Evolutionary conservation across 2,888 invertebrate species (phyloP).

Genomic region (Xestia sexstrigata): DNA sequence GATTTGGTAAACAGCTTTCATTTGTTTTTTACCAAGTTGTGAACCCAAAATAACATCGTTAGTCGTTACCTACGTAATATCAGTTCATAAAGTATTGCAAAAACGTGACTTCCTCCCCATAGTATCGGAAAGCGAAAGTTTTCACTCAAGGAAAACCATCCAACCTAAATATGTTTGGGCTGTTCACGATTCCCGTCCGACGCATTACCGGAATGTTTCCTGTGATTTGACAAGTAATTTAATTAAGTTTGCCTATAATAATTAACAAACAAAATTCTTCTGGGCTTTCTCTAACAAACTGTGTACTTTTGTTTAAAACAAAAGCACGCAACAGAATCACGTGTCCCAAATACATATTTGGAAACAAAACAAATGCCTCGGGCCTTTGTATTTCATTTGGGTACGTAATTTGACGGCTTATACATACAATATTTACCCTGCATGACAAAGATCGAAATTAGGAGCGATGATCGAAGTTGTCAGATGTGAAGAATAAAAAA

Average conservation of each 20-base stretch:
- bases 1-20: not conserved
- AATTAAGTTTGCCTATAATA: too few relatives aligned
- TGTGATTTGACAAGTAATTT: too few relatives aligned
- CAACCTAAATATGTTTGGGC: too few relatives aligned
- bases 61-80: not conserved
- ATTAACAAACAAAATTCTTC: constrained; percentile 2
- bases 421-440: not conserved
- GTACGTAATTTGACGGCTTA: not conserved
- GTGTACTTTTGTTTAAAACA: constrained; percentile 18
- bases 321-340: constrained; percentile 1
- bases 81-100: not conserved
- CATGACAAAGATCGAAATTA: not conserved
- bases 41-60: not conserved
- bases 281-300: constrained; percentile 24
- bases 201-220: too few relatives aligned
- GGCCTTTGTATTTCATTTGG: not conserved
- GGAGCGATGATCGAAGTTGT: not conserved
- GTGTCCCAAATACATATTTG: too few relatives aligned
- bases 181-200: too few relatives aligned
- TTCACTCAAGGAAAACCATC: constrained; percentile 10
- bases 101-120: constrained; percentile 13
- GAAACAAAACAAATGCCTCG: not conserved
- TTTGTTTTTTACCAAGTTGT: not conserved
- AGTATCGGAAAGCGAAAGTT: constrained; percentile 8
- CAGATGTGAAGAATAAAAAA: not conserved